Conservation (phyloP, 2,797 vertebrate species). For the Gila robusta region DNA sequence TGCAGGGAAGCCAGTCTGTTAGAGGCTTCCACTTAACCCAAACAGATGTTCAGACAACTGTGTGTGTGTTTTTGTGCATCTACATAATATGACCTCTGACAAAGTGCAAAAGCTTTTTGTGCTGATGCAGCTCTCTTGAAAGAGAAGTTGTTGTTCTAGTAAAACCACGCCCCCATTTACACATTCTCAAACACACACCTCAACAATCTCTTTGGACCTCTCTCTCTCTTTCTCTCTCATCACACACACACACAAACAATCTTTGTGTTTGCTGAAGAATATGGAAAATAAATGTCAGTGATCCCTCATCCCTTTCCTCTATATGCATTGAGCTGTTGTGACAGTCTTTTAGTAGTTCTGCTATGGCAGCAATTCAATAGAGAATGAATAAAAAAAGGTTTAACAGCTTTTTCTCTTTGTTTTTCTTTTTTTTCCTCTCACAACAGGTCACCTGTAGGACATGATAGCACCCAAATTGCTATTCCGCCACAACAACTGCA, state of each 20-base stretch:
- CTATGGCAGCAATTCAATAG: slow-evolving; percentile 3
- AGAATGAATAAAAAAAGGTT: slow-evolving; percentile 12
- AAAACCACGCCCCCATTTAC: slow-evolving; percentile 47
- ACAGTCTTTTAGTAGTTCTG: slow-evolving; percentile 34
- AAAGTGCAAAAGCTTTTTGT: slow-evolving; percentile 53
- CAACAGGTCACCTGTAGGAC: slow-evolving; percentile 24
- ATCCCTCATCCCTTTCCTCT: slow-evolving; percentile 13
- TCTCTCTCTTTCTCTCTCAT: neutral
- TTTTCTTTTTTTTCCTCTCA: neutral
- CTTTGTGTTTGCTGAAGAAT: slow-evolving; percentile 47
- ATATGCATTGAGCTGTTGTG: slow-evolving; percentile 18
- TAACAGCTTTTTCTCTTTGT: neutral
- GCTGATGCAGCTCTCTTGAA: slow-evolving; percentile 61
- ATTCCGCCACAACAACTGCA: neutral
- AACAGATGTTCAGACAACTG: slow-evolving; percentile 59
- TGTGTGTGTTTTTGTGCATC: slow-evolving; percentile 42
- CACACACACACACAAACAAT: neutral
- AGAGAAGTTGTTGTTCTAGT: slow-evolving; percentile 56
- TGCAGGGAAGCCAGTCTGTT: slow-evolving; percentile 56
- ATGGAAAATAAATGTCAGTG: slow-evolving; percentile 59
- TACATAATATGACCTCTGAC: slow-evolving; percentile 62
- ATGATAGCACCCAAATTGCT: neutral
- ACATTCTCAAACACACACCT: slow-evolving; percentile 49
- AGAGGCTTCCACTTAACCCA: slow-evolving; percentile 53
- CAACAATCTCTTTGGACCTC: slow-evolving; percentile 4